Conservation (phyloP, 1,140 invertebrate species). For the Dolichoris vasculosae region DNA sequence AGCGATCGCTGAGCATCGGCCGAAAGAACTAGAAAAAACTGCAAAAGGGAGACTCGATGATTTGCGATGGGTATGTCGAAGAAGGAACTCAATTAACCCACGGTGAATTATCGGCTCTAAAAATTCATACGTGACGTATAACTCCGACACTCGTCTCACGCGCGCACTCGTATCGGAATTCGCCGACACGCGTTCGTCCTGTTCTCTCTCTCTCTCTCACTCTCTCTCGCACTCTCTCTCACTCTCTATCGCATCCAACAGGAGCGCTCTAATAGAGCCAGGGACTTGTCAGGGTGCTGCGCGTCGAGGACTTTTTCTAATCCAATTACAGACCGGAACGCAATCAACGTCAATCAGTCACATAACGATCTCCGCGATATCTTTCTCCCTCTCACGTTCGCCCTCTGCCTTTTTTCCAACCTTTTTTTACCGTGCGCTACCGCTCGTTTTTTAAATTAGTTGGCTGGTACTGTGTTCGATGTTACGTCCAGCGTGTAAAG, state of each 20-base stretch:
- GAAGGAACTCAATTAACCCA: conserved; percentile 27
- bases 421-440: background rate
- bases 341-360: conserved; percentile 54
- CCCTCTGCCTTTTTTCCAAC: background rate
- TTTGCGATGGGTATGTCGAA: background rate
- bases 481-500: background rate
- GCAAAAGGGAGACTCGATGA: background rate
- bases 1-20: background rate
- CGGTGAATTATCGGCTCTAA: conserved; percentile 16
- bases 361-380: conserved; percentile 44
- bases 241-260: conserved; percentile 21
- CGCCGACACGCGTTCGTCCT: background rate
- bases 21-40: background rate
- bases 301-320: conserved; percentile 50
- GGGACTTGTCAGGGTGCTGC: background rate
- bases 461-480: background rate
- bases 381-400: background rate
- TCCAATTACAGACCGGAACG: conserved; percentile 52
- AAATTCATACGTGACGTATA: conserved; percentile 21
- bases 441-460: conserved; percentile 5
- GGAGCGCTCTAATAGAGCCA: conserved; percentile 31
- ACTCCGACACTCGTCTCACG: conserved; percentile 13
- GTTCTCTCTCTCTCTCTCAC: background rate
- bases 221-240: background rate
- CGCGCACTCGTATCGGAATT: background rate